Evolutionary conservation across 2,113 vertebrate species (phyloP).

Genomic region (Bufo bufo): DNA sequence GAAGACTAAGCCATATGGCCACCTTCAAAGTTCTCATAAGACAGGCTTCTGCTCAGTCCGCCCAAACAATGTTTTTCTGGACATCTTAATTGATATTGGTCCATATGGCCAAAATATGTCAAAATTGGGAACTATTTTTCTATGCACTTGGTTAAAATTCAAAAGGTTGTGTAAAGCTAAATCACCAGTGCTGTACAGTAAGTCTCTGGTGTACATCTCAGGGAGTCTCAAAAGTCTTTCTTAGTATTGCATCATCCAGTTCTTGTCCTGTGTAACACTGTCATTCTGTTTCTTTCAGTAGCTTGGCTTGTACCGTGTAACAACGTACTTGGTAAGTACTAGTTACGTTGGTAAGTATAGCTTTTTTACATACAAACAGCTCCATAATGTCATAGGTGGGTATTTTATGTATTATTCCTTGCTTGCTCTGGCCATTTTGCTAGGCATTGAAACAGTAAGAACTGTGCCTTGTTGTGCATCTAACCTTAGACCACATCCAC

Average conservation of each 20-base stretch:
- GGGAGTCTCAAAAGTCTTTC: background rate
- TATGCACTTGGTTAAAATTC: too few relatives aligned
- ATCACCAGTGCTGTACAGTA: background rate
- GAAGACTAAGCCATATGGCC: too few relatives aligned
- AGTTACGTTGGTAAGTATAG: constrained; percentile 23
- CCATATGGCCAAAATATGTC: too few relatives aligned
- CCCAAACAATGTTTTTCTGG: too few relatives aligned
- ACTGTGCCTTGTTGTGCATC: background rate
- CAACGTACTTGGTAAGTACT: constrained; percentile 33
- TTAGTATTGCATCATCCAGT: background rate
- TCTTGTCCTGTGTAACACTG: background rate
- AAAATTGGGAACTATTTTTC: too few relatives aligned
- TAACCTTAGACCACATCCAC: background rate
- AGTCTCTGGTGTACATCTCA: background rate
- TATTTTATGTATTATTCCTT: background rate
- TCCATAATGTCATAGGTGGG: background rate
- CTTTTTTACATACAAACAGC: background rate
- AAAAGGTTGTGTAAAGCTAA: background rate
- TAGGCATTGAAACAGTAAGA: background rate
- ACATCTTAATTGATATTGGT: too few relatives aligned
- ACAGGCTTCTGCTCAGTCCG: too few relatives aligned
- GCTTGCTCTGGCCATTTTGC: background rate
- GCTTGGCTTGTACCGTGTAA: background rate
- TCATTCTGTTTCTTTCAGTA: constrained; percentile 24
- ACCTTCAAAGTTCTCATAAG: too few relatives aligned